These are phyloP conservation scores for Pachypanchax playfairii DNA, from an alignment of 2,113 vertebrate genomes.

Conservation along the genomic window DNA sequence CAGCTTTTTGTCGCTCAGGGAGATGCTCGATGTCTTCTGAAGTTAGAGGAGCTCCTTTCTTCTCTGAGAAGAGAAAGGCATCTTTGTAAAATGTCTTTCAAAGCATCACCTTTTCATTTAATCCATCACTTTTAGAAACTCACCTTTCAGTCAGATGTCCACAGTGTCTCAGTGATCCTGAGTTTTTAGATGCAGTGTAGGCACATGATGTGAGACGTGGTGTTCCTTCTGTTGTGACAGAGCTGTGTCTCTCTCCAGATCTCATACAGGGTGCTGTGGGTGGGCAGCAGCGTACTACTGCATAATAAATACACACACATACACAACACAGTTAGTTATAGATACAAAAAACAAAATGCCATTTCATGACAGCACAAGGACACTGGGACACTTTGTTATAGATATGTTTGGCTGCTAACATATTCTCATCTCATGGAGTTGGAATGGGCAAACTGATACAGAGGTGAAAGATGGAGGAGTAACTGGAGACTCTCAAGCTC, in stretches of 20 bases:
- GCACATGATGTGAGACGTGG: conserved; percentile 16
- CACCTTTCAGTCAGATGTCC: conserved; percentile 38
- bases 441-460: neutral
- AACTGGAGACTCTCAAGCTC: neutral
- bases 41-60: conserved; percentile 51
- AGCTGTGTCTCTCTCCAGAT: conserved; percentile 48
- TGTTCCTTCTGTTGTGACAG: conserved; percentile 52
- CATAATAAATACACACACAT: conserved; percentile 51
- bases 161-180: neutral
- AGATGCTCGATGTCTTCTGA: conserved; percentile 73
- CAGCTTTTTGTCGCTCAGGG: too few species aligned
- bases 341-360: conserved; percentile 29
- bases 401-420: conserved; percentile 12
- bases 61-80: conserved; percentile 41
- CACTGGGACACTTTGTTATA: conserved; percentile 65
- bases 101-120: neutral
- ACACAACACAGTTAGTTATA: conserved; percentile 38
- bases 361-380: conserved; percentile 47
- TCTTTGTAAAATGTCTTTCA: neutral
- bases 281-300: conserved; percentile 54
- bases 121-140: conserved; percentile 4
- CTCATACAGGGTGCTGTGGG: conserved; percentile 57
- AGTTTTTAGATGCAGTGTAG: neutral
- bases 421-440: conserved; percentile 12
- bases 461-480: conserved; percentile 3